Conservation (phyloP, 2,113 vertebrate species). For the Galeopterus variegatus region DNA sequence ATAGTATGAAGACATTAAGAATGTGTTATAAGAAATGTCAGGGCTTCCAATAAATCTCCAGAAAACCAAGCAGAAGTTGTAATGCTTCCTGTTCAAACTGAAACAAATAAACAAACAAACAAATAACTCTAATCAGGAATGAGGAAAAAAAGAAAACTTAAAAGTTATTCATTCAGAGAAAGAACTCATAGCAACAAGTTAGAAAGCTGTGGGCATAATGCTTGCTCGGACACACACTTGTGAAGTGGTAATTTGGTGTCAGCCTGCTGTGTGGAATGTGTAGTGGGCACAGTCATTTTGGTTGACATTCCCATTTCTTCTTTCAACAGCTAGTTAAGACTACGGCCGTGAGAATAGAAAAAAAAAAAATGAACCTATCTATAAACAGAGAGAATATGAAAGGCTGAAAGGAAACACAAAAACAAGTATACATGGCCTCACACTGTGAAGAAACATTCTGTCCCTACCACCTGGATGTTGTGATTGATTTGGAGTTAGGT, state of each 20-base stretch:
- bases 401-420: background rate
- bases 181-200: background rate
- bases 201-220: background rate
- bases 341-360: background rate
- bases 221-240: background rate
- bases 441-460: background rate
- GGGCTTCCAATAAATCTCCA: conserved; percentile 38
- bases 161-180: conserved; percentile 19
- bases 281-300: background rate
- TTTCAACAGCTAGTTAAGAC: background rate
- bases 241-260: background rate
- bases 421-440: background rate
- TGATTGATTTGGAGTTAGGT: background rate
- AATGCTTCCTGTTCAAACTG: conserved; percentile 11
- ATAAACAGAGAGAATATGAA: background rate
- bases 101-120: conserved; percentile 41
- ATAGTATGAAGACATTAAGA: conserved; percentile 11
- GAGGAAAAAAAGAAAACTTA: background rate
- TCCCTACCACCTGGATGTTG: background rate
- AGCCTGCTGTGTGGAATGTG: background rate
- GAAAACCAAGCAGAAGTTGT: background rate
- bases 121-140: conserved; percentile 56
- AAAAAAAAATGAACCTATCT: background rate
- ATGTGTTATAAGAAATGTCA: conserved; percentile 34
- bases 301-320: background rate